Evolutionary conservation across 2,797 vertebrate genomes (phyloP), one percentile per base, ranked within the genome.

Genomic region (Labeo calbasu): DNA sequence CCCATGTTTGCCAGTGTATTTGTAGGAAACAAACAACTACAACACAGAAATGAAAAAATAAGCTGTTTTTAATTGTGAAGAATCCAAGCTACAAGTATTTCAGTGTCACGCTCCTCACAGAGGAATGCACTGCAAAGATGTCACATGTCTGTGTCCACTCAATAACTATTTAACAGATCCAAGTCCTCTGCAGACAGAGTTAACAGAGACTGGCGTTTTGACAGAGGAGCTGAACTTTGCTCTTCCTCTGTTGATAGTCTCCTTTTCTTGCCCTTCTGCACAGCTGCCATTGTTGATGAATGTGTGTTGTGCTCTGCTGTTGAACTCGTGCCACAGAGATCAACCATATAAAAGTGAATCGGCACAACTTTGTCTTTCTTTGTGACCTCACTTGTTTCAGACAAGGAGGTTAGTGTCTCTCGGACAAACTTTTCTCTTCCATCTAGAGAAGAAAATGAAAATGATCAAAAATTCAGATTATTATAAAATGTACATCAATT

Each of bases 161-260:
- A 99, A 87, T 99, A 99, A 88, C 93, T 96, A 90, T 97, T 96
- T 89, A 99, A 90, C 89, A 99, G 91, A 88, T 97, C 95, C 88
- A 96, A 92, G 91, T 99, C 98, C 85, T 96, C 96, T 68, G 92
- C 87, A 36, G 94, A 92, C 32, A 99, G 91, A 88, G 83, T 25
- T 0, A 93, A 91, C 19, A 94, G 86, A 13, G 92, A 92, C 28
- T 91, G 92, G 79, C 95, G 94, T 88, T 97, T 97, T 40, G 93
- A 86, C 12, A 93, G 89, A 50, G 93, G 93, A 79, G 43, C 25
- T 78, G 25, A 36, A 51, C 66, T 84, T 65, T 55, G 53, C 61
- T 87, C 77, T 50, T 66, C 50, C 7, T 81, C 68, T n/a, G 1
- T 25, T n/a, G 71, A 55, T 28, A 83, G 90, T 81, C 84, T 89